Evolutionary conservation across 1,140 invertebrate species (phyloP).

Genomic region (Cydia splendana): DNA sequence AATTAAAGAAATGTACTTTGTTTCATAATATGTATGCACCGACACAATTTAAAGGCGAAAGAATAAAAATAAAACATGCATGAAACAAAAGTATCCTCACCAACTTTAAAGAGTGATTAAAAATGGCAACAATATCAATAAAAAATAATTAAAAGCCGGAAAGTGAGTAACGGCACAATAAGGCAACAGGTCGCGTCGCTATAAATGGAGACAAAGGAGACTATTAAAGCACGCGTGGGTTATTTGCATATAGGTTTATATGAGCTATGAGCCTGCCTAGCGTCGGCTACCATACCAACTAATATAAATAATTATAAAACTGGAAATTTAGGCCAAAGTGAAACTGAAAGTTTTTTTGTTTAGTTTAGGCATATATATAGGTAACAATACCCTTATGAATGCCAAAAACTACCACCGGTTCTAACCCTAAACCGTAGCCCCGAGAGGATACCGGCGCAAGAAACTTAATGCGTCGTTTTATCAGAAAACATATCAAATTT

Average conservation of each 20-base stretch:
- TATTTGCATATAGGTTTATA: background rate
- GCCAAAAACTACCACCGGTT: no score
- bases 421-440: no score
- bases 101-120: background rate
- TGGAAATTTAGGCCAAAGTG: no score
- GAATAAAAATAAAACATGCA: background rate
- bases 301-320: background rate
- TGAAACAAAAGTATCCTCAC: background rate
- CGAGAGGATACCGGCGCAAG: no score
- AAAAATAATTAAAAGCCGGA: slow-evolving; percentile 14
- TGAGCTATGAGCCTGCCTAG: background rate
- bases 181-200: slow-evolving; percentile 9
- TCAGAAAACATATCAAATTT: no score
- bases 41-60: background rate
- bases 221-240: background rate
- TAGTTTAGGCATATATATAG: no score
- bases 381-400: no score
- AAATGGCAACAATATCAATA: slow-evolving; percentile 5
- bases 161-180: slow-evolving; percentile 5
- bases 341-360: no score
- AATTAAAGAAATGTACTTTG: no score
- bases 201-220: slow-evolving; percentile 17
- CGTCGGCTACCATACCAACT: background rate
- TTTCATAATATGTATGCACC: background rate
- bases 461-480: no score